Base-by-base conservation (phyloP, 2,888 invertebrate species). In the Acholoe squamosa region DNA sequence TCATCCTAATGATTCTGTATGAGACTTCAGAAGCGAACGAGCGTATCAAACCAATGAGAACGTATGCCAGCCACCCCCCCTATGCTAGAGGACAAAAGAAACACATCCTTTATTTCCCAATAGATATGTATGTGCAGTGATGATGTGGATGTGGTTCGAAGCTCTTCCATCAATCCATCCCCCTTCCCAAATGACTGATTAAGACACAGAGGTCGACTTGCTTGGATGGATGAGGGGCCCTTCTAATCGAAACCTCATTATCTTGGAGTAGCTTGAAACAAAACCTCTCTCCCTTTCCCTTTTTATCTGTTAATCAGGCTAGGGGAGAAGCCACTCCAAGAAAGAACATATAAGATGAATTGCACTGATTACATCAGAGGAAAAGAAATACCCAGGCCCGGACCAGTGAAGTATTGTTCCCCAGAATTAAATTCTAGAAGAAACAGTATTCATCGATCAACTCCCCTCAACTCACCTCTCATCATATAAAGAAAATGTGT, bases 291-390 rank as follows among this genome's bases (percentile, higher is more conserved):
- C 61, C 25, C 14, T 1, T 71, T 71, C 25, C 71, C 71, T 71
- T 28, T n/a, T 25, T 61, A n/a, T 28, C 28, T 71, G 71, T 28
- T 71, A 71, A 71, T 71, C 71, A 28, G 71, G 16, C 31, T 22
- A 28, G 7, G 71, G 71, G 71, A n/a, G 31, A 14, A n/a, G n/a
- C 61, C 61, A 61, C 22, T n/a, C 61, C 61, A 22, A 28, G 71
- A 71, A 71, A 71, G 71, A 71, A 71, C 71, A 71, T 71, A 71
- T 71, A 71, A 71, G 71, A 71, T 25, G 1, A 71, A 71, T 71
- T 7, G 14, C n/a, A n/a, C 61, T n/a, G 22, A 61, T 61, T 61
- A 19, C 14, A 25, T 71, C 25, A 28, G 71, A 7, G 71, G 0
- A 0, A 71, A 71, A 71, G 71, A 71, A 71, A 28, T 14, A 25